Evolutionary conservation across 2,113 vertebrate species (phyloP).

Genomic region (Scortum barcoo): DNA sequence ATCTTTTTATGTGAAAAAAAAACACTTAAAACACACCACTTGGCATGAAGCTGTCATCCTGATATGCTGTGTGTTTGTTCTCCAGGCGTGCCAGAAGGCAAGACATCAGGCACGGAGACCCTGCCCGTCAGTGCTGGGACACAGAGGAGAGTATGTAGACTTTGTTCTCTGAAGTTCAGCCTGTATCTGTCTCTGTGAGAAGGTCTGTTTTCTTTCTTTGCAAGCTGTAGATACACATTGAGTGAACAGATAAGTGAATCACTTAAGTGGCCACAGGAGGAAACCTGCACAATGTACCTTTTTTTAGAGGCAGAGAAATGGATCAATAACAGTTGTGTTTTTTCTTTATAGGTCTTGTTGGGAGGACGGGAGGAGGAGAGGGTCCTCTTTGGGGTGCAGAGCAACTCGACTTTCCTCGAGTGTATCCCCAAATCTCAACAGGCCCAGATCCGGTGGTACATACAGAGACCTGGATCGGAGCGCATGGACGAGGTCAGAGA

Average conservation of each 20-base stretch:
- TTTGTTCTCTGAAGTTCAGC: background rate
- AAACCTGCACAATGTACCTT: background rate
- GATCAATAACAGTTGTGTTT: constrained; percentile 5
- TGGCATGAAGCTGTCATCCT: no score
- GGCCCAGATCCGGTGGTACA: constrained; percentile 93
- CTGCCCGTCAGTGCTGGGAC: constrained; percentile 96
- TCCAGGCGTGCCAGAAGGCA: constrained; percentile 94
- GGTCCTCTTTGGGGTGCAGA: constrained; percentile 95
- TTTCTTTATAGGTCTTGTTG: constrained; percentile 53
- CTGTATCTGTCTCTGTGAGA: background rate
- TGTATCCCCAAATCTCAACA: constrained; percentile 97
- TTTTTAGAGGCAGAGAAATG: background rate
- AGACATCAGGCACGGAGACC: constrained; percentile 97
- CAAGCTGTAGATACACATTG: background rate
- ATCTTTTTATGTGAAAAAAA: background rate
- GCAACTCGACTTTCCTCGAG: constrained; percentile 98
- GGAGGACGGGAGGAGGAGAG: constrained; percentile 88
- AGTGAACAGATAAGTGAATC: background rate
- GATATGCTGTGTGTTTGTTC: constrained; percentile 21
- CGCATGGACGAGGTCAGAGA: constrained; percentile 92
- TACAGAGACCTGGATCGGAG: constrained; percentile 90
- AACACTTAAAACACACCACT: background rate
- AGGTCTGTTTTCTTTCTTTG: background rate
- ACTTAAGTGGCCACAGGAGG: background rate
- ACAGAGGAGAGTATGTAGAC: constrained; percentile 90